Conservation (phyloP, 2,113 vertebrate species). For the Psammodynastes pulverulentus region DNA sequence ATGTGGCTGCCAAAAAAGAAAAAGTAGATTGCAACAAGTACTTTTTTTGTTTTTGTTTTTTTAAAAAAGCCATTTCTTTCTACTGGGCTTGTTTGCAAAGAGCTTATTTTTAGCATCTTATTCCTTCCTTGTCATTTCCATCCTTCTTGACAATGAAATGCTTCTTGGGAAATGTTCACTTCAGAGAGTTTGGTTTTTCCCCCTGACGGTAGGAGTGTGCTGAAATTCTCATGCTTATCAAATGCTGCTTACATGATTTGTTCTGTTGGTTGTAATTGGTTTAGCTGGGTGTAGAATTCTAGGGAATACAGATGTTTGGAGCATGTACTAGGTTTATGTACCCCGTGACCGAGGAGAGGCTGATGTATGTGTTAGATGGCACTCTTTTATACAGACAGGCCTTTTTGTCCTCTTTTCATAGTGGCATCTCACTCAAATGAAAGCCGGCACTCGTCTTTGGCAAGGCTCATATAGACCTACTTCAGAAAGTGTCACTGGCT, state of each 20-base stretch:
- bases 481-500: not conserved
- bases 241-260: not conserved
- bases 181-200: not conserved
- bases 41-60: conserved; percentile 7
- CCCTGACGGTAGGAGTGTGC: not conserved
- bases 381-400: not conserved
- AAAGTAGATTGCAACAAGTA: conserved; percentile 4
- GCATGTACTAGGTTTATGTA: not conserved
- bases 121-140: conserved; percentile 6
- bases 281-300: not conserved
- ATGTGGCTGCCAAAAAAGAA: not conserved
- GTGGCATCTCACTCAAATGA: not conserved
- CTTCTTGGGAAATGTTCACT: not conserved
- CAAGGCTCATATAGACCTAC: not conserved
- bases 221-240: not conserved
- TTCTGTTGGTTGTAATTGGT: not conserved
- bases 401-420: not conserved
- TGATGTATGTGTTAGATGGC: not conserved
- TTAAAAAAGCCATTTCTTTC: not conserved
- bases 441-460: not conserved
- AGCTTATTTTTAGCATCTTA: conserved; percentile 1
- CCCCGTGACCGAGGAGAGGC: not conserved
- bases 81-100: conserved; percentile 4
- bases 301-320: not conserved
- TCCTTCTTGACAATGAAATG: not conserved